A percentile compares a stretch with the other conserved stretches of the same genome.
These are phyloP conservation scores for Tribolium madens DNA, from an alignment of 1,140 invertebrate genomes.

Conservation along the genomic window DNA sequence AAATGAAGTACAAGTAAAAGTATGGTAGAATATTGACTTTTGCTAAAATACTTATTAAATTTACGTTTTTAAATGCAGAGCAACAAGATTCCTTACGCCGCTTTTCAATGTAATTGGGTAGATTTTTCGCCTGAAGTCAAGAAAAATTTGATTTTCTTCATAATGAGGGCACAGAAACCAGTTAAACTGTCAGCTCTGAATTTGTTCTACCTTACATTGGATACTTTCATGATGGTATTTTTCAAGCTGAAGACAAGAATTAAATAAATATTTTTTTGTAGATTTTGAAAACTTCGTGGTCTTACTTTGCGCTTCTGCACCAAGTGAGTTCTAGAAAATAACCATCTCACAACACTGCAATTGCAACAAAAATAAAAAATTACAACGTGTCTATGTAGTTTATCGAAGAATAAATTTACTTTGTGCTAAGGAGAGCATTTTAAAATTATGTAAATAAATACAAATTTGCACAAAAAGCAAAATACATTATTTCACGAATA, in stretches of 20 bases:
- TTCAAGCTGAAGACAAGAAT: neutral
- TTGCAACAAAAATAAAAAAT: too few species aligned
- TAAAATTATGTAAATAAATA: too few species aligned
- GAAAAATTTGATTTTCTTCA: neutral
- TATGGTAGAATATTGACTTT: neutral
- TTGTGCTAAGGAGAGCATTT: too few species aligned
- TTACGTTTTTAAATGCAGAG: neutral
- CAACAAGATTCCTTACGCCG: neutral
- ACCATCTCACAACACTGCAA: neutral
- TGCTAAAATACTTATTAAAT: too few species aligned
- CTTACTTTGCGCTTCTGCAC: neutral
- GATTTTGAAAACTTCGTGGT: neutral
- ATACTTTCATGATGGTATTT: conserved; percentile 1
- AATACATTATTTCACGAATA: too few species aligned
- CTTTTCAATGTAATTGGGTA: neutral
- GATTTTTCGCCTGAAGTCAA: neutral
- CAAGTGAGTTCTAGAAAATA: neutral
- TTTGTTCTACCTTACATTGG: conserved; percentile 1
- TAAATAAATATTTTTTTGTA: neutral
- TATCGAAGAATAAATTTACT: too few species aligned
- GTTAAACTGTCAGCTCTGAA: conserved; percentile 1
- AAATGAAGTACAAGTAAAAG: neutral
- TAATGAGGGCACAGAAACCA: neutral
- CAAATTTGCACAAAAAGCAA: too few species aligned
- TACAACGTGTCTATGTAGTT: too few species aligned